Conservation (phyloP, 2,888 invertebrate genomes). For the Brenthis ino region DNA sequence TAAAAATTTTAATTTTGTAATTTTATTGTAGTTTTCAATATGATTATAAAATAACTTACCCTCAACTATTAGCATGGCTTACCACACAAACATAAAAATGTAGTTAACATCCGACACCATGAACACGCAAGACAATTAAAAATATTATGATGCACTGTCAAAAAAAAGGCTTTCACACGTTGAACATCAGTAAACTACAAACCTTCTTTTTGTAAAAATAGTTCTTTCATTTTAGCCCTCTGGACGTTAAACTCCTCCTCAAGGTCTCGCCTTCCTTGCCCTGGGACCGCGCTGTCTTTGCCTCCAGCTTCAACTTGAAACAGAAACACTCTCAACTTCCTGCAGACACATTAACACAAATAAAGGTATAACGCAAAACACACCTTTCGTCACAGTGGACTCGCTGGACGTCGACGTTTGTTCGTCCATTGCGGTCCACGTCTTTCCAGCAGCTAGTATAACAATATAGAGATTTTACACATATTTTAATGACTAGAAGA, state of each 20-base stretch:
- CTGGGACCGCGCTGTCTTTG: conserved; percentile 54
- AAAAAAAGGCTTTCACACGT: conserved; percentile 1
- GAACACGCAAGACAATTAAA: conserved; percentile 8
- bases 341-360: conserved; percentile 40
- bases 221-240: conserved; percentile 95
- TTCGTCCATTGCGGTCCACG: conserved; percentile 42
- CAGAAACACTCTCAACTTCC: conserved; percentile 73
- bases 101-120: conserved; percentile 4
- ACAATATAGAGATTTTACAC: conserved; percentile 24
- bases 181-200: conserved; percentile 49
- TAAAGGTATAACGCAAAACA: conserved; percentile 54
- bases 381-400: conserved; percentile 63
- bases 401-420: conserved; percentile 63
- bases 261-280: conserved; percentile 77
- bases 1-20: no score
- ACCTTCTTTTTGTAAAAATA: conserved; percentile 97
- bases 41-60: no score
- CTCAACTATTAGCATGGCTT: no score
- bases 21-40: no score
- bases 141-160: conserved; percentile 22
- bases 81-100: background rate
- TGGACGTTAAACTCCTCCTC: conserved; percentile 94
- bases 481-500: conserved; percentile 34
- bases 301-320: conserved; percentile 70
- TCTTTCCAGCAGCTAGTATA: conserved; percentile 26